Percentiles rank a stretch among this genome's conserved stretches.
phyloP scores from a whole-genome alignment of 2,113 vertebrate species.

The Opisthocomus hoazin region DNA sequence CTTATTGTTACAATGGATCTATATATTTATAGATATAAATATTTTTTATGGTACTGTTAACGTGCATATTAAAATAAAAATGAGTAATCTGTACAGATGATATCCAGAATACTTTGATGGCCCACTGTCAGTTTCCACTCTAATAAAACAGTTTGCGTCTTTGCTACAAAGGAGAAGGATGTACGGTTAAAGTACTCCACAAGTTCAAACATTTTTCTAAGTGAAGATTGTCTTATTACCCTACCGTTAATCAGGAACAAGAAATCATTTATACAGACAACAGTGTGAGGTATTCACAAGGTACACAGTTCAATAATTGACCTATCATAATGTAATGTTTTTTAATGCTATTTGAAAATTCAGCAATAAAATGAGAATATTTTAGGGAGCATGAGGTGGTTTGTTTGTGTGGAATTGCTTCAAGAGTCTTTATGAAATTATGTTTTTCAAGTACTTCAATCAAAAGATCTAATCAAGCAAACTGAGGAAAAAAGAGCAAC shows the following conservation, averaged over 20 bases:
- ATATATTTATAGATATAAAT: not conserved
- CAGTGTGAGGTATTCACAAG: not conserved
- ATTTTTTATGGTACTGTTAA: not conserved
- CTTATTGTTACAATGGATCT: not conserved
- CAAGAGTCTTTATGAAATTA: slow-evolving; percentile 24
- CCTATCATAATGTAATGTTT: not conserved
- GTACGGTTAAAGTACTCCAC: not conserved
- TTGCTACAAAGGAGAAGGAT: not conserved
- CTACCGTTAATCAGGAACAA: not conserved
- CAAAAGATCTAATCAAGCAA: slow-evolving; percentile 22
- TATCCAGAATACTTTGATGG: not conserved
- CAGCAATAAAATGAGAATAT: slow-evolving; percentile 15
- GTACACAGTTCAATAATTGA: slow-evolving; percentile 8
- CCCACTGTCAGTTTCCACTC: not conserved
- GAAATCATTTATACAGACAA: not conserved
- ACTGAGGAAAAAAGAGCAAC: not conserved
- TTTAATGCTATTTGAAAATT: slow-evolving; percentile 47
- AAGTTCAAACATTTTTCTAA: not conserved
- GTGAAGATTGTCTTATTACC: not conserved
- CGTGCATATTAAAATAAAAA: not conserved
- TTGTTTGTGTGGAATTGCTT: slow-evolving; percentile 5
- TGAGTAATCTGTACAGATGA: not conserved
- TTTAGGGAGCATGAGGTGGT: not conserved
- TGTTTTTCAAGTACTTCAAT: slow-evolving; percentile 19
- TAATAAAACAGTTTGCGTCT: not conserved